Evolutionary conservation across 2,888 invertebrate genomes (phyloP).

Genomic region (Peribatodes rhomboidaria): DNA sequence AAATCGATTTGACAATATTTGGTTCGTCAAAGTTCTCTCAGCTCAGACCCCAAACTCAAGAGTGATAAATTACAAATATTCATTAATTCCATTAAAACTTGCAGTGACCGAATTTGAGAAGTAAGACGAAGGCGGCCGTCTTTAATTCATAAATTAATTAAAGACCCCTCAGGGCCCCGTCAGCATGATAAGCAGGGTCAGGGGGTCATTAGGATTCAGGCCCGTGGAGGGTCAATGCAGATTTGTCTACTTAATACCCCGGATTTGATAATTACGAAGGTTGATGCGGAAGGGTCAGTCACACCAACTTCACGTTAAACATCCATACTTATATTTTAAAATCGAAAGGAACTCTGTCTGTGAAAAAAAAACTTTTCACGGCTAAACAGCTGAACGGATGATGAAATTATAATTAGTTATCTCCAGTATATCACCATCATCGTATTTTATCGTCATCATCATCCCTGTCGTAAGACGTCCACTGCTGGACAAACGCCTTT

Average conservation of each 20-base stretch:
- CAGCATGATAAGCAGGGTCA: slow-evolving; percentile 79
- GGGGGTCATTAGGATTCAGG: slow-evolving; percentile 73
- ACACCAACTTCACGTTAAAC: slow-evolving; percentile 20
- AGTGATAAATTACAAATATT: slow-evolving; percentile 33
- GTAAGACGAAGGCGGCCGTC: slow-evolving; percentile 66
- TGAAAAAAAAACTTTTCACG: too few relatives aligned
- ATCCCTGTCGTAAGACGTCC: not conserved
- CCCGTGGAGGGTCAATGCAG: slow-evolving; percentile 68
- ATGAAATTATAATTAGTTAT: too few relatives aligned
- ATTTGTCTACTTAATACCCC: slow-evolving; percentile 70
- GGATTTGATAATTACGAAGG: slow-evolving; percentile 54
- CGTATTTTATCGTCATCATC: too few relatives aligned
- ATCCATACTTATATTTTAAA: slow-evolving; percentile 12
- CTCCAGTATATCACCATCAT: too few relatives aligned
- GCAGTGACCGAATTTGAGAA: slow-evolving; percentile 55
- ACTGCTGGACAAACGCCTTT: too few relatives aligned
- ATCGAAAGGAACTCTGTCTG: too few relatives aligned
- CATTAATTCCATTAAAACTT: slow-evolving; percentile 40
- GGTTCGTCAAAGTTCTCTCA: too few relatives aligned
- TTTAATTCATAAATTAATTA: slow-evolving; percentile 84
- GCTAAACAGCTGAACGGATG: too few relatives aligned
- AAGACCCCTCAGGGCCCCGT: slow-evolving; percentile 55
- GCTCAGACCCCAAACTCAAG: not conserved
- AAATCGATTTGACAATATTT: not conserved
- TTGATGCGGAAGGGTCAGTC: slow-evolving; percentile 44